Conservation (phyloP, 2,888 invertebrate species). For the Drosophila monieri region DNA sequence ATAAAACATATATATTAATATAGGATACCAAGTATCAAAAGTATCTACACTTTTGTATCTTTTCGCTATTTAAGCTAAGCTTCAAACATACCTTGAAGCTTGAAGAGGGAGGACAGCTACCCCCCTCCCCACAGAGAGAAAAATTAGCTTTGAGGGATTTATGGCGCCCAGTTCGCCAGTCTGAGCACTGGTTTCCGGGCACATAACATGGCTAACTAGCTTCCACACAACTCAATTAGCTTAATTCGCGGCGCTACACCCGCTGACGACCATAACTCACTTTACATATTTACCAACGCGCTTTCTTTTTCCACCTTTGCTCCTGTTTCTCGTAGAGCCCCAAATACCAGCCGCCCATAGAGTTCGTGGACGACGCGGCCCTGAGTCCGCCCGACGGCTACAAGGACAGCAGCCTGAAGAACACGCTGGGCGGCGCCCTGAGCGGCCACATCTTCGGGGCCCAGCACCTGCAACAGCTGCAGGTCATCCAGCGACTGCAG, state of each 20-base stretch:
- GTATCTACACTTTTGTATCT: no score
- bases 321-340: slow-evolving; percentile 83
- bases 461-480: slow-evolving; percentile 87
- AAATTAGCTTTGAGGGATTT: slow-evolving; percentile 1
- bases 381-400: slow-evolving; percentile 96
- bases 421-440: slow-evolving; percentile 86
- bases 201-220: slow-evolving; percentile 36
- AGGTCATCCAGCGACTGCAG: slow-evolving; percentile 87
- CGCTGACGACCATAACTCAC: slow-evolving; percentile 19
- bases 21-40: no score
- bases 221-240: slow-evolving; percentile 64
- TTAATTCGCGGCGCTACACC: slow-evolving; percentile 50
- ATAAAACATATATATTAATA: no score
- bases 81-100: neutral
- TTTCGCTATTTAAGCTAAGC: neutral
- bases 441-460: slow-evolving; percentile 88
- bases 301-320: slow-evolving; percentile 1
- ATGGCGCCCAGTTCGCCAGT: slow-evolving; percentile 12
- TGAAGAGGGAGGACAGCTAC: no score
- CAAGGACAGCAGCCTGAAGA: slow-evolving; percentile 91
- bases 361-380: slow-evolving; percentile 92
- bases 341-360: slow-evolving; percentile 88
- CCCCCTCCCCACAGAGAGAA: neutral
- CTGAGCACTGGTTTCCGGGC: slow-evolving; percentile 31
- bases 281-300: neutral